These are phyloP conservation scores for Chromis chromis DNA, from an alignment of 2,797 vertebrate genomes.

Conservation along the genomic window DNA sequence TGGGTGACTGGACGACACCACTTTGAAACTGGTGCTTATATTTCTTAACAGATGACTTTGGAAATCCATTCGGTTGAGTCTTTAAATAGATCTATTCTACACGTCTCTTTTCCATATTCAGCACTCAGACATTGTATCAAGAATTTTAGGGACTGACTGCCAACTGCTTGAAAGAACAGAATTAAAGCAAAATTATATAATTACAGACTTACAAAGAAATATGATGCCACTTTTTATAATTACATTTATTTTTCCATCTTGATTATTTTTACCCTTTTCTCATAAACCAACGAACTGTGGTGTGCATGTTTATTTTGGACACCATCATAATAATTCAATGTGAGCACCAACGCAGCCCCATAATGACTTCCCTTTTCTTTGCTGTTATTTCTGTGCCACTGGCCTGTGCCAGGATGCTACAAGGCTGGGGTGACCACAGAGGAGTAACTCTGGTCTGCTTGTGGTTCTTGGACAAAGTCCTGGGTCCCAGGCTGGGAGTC, in stretches of 20 bases:
- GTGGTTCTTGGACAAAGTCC: conserved; percentile 76
- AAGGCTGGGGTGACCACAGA: conserved; percentile 72
- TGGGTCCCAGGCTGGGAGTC: conserved; percentile 53
- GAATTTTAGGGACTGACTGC: conserved; percentile 16
- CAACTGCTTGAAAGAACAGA: conserved; percentile 38
- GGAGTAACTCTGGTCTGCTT: conserved; percentile 74
- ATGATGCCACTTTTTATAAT: conserved; percentile 52
- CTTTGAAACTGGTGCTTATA: conserved; percentile 2
- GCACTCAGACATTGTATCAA: conserved; percentile 14
- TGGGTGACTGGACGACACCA: conserved; percentile 9
- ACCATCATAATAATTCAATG: conserved; percentile 72
- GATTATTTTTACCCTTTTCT: conserved; percentile 55
- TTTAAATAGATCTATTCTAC: conserved; percentile 17
- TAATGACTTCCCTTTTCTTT: conserved; percentile 79
- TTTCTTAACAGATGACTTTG: conserved; percentile 1
- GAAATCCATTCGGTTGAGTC: conserved; percentile 13
- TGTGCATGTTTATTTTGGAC: conserved; percentile 75
- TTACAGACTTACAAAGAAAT: conserved; percentile 49
- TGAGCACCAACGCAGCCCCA: conserved; percentile 66
- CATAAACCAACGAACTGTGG: conserved; percentile 56
- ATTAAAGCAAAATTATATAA: conserved; percentile 54
- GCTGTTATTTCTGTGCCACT: conserved; percentile 82
- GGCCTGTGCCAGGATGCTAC: conserved; percentile 70
- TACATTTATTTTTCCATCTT: conserved; percentile 59
- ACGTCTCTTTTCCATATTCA: conserved; percentile 17